These are phyloP conservation scores for Marronus borbonicus DNA, from an alignment of 2,888 invertebrate genomes.

Conservation along the genomic window DNA sequence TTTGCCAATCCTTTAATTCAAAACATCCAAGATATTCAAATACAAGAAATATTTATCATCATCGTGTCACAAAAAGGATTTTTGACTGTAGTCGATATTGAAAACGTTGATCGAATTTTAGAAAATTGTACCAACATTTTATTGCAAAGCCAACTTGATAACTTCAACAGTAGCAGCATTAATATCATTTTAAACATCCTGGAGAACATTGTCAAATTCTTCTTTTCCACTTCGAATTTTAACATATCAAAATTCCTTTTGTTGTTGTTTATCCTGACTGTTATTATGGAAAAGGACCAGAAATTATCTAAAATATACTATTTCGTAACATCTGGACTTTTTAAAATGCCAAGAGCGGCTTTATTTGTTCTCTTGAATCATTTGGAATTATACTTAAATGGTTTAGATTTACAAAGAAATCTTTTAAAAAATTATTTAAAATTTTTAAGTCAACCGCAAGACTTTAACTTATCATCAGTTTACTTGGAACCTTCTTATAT, in stretches of 20 bases:
- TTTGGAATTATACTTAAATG: conserved; percentile 23
- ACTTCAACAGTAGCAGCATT: not conserved
- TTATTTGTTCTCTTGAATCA: conserved; percentile 21
- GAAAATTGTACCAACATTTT: not conserved
- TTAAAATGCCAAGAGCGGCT: not conserved
- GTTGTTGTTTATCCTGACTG: not conserved
- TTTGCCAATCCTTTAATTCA: not conserved
- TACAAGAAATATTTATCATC: conserved; percentile 16
- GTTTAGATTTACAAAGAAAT: conserved; percentile 3
- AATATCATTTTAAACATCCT: conserved; percentile 4
- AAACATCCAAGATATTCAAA: not conserved
- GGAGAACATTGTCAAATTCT: not conserved
- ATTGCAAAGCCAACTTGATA: not conserved
- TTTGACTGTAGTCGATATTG: not conserved
- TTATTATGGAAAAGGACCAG: not conserved
- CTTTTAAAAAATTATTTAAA: not conserved
- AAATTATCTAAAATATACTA: conserved; percentile 24
- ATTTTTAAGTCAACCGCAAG: not conserved
- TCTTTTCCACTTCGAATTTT: not conserved
- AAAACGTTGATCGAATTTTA: conserved; percentile 13
- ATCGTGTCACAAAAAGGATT: not conserved
- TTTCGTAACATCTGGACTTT: not conserved
- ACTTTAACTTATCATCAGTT: not conserved
- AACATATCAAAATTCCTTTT: conserved; percentile 10
- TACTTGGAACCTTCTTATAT: not conserved